Evolutionary conservation across 2,113 vertebrate species (phyloP), one percentile per base, ranked within the genome.

Genomic region (Plecotus auritus): DNA sequence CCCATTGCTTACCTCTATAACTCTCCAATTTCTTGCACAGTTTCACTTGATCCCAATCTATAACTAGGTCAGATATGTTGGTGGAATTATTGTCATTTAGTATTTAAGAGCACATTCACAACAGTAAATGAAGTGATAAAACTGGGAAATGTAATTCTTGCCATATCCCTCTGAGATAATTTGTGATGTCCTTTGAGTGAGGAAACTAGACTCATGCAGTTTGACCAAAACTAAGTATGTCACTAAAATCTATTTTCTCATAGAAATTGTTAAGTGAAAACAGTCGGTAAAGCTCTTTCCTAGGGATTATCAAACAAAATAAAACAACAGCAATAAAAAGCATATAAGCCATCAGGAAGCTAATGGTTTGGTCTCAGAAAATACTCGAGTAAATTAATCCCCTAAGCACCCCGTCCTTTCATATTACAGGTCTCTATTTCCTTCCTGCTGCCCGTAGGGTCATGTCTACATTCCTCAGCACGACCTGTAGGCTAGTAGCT

Each of bases 91-190:
- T 81, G 69, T 93, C 87, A 92, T 82, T 93, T 93, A 81, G 59
- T 89, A 91, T 90, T 87, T 96, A 93, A 88, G 81, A 85, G 90
- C 91, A 35, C 26, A 93, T 61, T 94, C 30, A 32, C 12, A 59
- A 32, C 72, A 59, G 32, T 88, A 97, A 47, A 54, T 76, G 20
- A 95, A 80, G 67, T 90, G 89, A 94, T 61, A 85, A 96, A 95
- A 83, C 5, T 77, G 95, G 91, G 49, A 95, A 90, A 67, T 96
- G 78, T 82, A 94, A 94, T 88, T 94, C 80, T 91, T 90, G 69
- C 69, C 61, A 30, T 95, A 85, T 49, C 72, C 72, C 90, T 94
- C 84, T 93, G 95, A 97, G 94, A 97, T 94, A 94, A 97, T 90
- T 87, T 72, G 76, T 11, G 54, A 91, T 93, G 64, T 89, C 66